Base-by-base conservation (phyloP, 2,888 invertebrate species). In the Andrena camellia region DNA sequence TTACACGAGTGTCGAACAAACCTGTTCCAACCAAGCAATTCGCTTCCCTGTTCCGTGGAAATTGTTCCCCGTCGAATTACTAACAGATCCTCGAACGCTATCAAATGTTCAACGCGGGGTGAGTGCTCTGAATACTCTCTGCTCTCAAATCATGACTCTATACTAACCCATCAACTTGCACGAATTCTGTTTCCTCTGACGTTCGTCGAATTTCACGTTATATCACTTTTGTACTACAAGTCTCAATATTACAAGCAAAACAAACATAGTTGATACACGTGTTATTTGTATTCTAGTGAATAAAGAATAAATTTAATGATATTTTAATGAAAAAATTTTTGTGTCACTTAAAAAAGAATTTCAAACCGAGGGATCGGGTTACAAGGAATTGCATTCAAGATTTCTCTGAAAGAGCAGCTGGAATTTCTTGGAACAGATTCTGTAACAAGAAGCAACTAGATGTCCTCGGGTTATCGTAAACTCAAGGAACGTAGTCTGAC, bases 401-500 rank as follows among this genome's bases (percentile, higher is more conserved):
- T 52, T 52, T 52, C n/a, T 8, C 20, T 57, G n/a, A 13, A 29
- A 57, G 26, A n/a, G 59, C n/a, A 59, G 33, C 59, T 66, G n/a
- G 63, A 79, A 33, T 76, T 69, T 33, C 68, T 63, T 33, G 26
- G 35, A n/a, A 23, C 64, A 29, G 54, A 52, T 52, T 59, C 52
- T 26, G 70, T 70, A 66, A 59, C 64, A 79, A 77, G 57, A 29
- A 52, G 70, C 57, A 31, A 79, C 77, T 70, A 70, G 59, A 70
- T 70, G 59, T 70, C 78, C 50, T 48, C 31, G 57, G 35, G 63
- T 79, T 77, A 77, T 78, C 79, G 78, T 79, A 79, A 77, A 70
- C 78, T 50, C 29, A 50, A 42, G 78, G 31, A 70, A 77, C 70
- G 70, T 77, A 66, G 35, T 59, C 64, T 77, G 79, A 79, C 79